A percentile compares a stretch with the other conserved stretches of the same genome.
Evolutionary conservation across 2,797 vertebrate genomes (phyloP).

Genomic region (Xyrichtys novacula): DNA sequence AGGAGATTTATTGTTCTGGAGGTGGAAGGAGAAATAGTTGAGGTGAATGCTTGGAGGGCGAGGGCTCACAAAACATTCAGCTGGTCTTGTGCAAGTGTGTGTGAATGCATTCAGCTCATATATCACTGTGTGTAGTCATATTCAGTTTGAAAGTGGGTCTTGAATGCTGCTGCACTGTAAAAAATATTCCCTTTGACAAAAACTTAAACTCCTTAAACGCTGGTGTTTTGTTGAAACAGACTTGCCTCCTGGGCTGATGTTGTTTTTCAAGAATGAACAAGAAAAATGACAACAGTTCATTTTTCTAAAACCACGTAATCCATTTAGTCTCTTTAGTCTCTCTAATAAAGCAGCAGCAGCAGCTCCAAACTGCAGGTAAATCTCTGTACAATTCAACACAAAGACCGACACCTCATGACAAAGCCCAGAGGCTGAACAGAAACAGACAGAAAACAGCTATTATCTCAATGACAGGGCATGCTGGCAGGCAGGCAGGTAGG

Average conservation of each 20-base stretch:
- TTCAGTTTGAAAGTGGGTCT: conserved; percentile 40
- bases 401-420: conserved; percentile 58
- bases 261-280: conserved; percentile 14
- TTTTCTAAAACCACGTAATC: conserved; percentile 23
- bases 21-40: conserved; percentile 62
- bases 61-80: conserved; percentile 44
- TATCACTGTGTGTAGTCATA: conserved; percentile 15
- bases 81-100: neutral
- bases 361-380: conserved; percentile 40
- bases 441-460: conserved; percentile 69
- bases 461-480: conserved; percentile 66
- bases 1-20: conserved; percentile 67
- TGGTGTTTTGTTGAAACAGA: conserved; percentile 20
- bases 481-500: conserved; percentile 17
- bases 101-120: conserved; percentile 4
- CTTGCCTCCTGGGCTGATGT: neutral
- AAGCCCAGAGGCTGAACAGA: conserved; percentile 59
- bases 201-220: conserved; percentile 19
- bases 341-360: conserved; percentile 11
- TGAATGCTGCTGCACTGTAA: conserved; percentile 31
- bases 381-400: conserved; percentile 42
- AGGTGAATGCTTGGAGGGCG: conserved; percentile 43
- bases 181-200: conserved; percentile 46
- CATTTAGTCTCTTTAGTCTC: conserved; percentile 28
- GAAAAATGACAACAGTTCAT: conserved; percentile 11